Evolutionary conservation across 2,888 invertebrate species (phyloP), one percentile per base, ranked within the genome.

Genomic region (Rugalucina vietnamica): DNA sequence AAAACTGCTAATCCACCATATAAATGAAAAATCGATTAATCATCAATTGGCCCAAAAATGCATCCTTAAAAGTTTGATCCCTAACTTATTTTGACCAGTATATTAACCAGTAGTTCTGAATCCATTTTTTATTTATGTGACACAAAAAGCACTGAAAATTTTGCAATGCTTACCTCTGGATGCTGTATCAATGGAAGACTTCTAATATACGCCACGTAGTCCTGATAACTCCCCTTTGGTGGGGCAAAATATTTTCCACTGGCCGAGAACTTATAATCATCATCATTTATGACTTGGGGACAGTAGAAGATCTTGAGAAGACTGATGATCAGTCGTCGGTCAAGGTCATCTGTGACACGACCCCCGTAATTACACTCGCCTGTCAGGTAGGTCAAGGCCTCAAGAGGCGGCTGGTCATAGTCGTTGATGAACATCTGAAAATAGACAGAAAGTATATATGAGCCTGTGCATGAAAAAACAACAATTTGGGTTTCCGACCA

Each of bases 281-380:
- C 91, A 71, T 93, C 87, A 12, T 85, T 77, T 24, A 95, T 92
- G 18, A 92, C 90, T 14, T 93, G 83, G 5, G 84, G 77, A 81
- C 88, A 90, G 90, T 94, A 95, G 90, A 94, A 94, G 39, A 93
- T 93, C 39, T 91, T 79, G 27, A 95, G 91, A 5, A 95, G 84
- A 85, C 93, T 94, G 24, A 91, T 81, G 73, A 95, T 93, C 79
- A 94, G 93, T 5, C 94, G 91, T 8, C 95, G 88, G 82, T 95
- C 95, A 73, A 91, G 89, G 85, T 94, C 93, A 79, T 95, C 95
- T 12, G 95, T 94, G 36, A 95, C 95, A 69, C 95, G 90, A 3
- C 95, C 95, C 8, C 95, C 95, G 85, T 95, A 95, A 89, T 95
- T 95, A 89, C 95, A 95, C 88, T 95, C 94, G 24, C 94, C 95